Base-by-base conservation (phyloP, 2,797 vertebrate genomes). In the Parambassis ranga region DNA sequence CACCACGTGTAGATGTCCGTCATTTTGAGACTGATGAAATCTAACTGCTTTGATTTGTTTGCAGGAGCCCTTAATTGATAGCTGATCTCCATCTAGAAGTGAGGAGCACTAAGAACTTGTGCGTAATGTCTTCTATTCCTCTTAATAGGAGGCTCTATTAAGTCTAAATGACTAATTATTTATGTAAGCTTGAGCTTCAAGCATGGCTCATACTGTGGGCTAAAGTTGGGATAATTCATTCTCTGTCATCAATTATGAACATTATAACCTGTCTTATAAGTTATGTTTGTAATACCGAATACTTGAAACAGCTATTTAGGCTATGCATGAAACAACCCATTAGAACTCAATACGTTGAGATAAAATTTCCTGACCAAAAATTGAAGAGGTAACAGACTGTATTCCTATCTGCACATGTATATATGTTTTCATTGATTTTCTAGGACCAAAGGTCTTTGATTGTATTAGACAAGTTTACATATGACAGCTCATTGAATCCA, bases 21-120 rank as follows among this genome's bases (percentile, higher is more conserved):
- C n/a, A 1, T 5, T 30, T 28, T 28, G 27, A 19, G 16, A 46
- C 16, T 19, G 13, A 46, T 30, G 30, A 19, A 43, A 47, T 9
- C 13, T 9, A 10, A 10, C 11, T 48, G 1, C 26, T 74, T 47
- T 55, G 15, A 11, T 78, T 42, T 62, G 24, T 79, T 84, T 79
- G 24, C 81, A 94, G 92, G 80, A 88, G 47, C 82, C 81, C 26
- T 74, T 92, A 77, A 75, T 90, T 23, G 78, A 83, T 23, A 53
- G 53, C 38, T 89, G 76, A 91, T n/a, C n/a, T n/a, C n/a, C n/a
- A n/a, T n/a, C n/a, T n/a, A n/a, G n/a, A n/a, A n/a, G 28, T 37
- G 7, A 4, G 23, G 24, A 50, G 18, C 13, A 4, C 13, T 30
- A 10, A 22, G 48, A 7, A 23, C 4, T 9, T 14, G 36, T 14